Evolutionary conservation across 1,140 invertebrate genomes (phyloP), one percentile per base, ranked within the genome.

Genomic region (Contarinia nasturtii): DNA sequence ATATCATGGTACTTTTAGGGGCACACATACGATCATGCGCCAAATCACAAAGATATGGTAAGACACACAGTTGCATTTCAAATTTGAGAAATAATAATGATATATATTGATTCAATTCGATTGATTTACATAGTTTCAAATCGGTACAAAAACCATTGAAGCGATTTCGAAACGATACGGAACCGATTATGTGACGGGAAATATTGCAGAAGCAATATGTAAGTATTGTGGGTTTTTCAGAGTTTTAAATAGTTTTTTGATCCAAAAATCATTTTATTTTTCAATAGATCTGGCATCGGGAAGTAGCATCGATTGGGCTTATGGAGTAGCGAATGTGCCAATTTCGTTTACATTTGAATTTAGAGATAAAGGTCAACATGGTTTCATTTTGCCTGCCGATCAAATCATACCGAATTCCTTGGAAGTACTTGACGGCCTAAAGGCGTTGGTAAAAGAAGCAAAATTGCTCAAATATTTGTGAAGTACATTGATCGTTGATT

Each of bases 341-440:
- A 72, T 82, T 36, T 66, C 74, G 0, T 85, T 71, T 57, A 73
- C 75, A 1, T 63, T 67, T 49, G 67, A 70, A 57, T 48, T 64
- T 45, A 59, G 80, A 14, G 82, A 94, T 61, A 79, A 75, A 41
- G 89, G 60, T 10, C 57, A 66, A 17, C 67, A 73, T 40, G 78
- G 80, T 7, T 87, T 87, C 54, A 44, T 80, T 1, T 63, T 86
- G 10, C 82, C 82, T 1, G 72, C 75, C 37, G 59, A 66, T 22
- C 70, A 79, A 54, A 86, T 86, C 37, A 53, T 70, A 4, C 66
- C 71, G 0, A 79, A 43, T 4, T 85, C 82, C 2, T 72, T 76
- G 49, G 89, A 93, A 67, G 84, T 82, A 14, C 76, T 84, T 53
- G 82, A 78, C 8, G 88, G 76, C 10, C 64, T 93, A 12, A 74